Percentiles rank a stretch among this genome's conserved stretches.
Evolutionary conservation across 2,113 vertebrate species (phyloP).

Genomic region (Coracopsis vasa): DNA sequence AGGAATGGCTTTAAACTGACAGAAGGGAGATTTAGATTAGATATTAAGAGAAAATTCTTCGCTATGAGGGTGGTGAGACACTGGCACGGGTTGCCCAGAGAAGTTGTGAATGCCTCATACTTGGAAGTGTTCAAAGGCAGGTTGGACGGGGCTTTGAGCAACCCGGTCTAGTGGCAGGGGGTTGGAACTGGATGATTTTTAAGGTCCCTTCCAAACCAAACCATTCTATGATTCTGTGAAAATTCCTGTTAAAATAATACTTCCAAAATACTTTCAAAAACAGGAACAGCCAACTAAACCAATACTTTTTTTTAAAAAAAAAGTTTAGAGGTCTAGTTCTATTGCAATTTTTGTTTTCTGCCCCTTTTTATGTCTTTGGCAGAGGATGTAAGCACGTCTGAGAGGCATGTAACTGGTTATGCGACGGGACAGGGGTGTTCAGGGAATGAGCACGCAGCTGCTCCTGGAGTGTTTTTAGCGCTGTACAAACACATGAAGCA

Average conservation of each 20-base stretch:
- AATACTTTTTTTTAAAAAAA: background rate
- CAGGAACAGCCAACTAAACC: background rate
- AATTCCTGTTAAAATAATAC: background rate
- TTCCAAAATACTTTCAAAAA: background rate
- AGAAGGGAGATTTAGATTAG: background rate
- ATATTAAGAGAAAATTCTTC: background rate
- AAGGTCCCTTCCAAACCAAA: background rate
- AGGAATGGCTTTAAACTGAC: background rate
- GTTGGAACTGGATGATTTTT: background rate
- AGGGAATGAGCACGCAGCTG: background rate
- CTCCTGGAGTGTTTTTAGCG: background rate
- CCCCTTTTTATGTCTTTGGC: background rate
- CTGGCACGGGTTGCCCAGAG: background rate
- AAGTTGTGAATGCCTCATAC: background rate
- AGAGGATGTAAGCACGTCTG: background rate
- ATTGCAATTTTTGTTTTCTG: background rate
- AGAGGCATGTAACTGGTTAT: background rate
- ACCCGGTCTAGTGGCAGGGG: background rate
- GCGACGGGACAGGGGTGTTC: background rate
- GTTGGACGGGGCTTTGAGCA: background rate
- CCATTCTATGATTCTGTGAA: background rate
- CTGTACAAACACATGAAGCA: background rate
- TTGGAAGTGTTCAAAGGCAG: background rate
- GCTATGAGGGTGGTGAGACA: background rate
- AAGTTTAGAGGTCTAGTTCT: background rate